Conservation (phyloP, 2,888 invertebrate genomes). For the Epicampocera succincta region DNA sequence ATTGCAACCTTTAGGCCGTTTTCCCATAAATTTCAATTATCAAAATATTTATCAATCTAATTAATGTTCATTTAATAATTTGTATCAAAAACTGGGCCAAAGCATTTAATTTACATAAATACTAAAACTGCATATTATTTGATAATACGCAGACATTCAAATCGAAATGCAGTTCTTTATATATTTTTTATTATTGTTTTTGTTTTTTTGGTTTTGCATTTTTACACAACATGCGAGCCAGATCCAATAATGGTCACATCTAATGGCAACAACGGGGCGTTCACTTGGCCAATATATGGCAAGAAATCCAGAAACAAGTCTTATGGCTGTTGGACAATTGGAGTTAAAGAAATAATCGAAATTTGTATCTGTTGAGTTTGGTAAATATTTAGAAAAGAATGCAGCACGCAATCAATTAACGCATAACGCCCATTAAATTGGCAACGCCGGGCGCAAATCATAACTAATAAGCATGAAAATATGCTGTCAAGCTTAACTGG, state of each 20-base stretch:
- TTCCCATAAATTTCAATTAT: constrained; percentile 46
- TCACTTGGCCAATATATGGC: background rate
- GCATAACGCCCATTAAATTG: constrained; percentile 68
- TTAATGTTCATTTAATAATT: constrained; percentile 41
- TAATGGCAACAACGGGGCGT: constrained; percentile 31
- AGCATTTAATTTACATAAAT: constrained; percentile 61
- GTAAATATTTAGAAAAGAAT: constrained; percentile 50
- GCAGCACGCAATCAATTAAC: constrained; percentile 68
- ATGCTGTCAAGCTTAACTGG: constrained; percentile 66
- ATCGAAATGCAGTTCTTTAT: constrained; percentile 25
- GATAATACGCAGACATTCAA: constrained; percentile 37
- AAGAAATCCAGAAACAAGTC: background rate
- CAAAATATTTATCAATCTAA: constrained; percentile 32
- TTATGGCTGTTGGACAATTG: background rate
- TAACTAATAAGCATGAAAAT: constrained; percentile 68
- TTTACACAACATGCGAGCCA: constrained; percentile 12
- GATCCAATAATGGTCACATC: constrained; percentile 18
- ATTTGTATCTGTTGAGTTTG: constrained; percentile 10
- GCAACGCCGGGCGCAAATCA: constrained; percentile 65
- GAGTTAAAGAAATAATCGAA: constrained; percentile 25
- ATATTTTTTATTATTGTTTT: no score
- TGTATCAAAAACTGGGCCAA: constrained; percentile 45
- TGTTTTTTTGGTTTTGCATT: constrained; percentile 11
- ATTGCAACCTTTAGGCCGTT: constrained; percentile 8
- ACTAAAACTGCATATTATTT: constrained; percentile 30